Evolutionary conservation across 1,140 invertebrate species (phyloP), one percentile per base, ranked within the genome.

Genomic region (Carcinoscorpius rotundicauda): DNA sequence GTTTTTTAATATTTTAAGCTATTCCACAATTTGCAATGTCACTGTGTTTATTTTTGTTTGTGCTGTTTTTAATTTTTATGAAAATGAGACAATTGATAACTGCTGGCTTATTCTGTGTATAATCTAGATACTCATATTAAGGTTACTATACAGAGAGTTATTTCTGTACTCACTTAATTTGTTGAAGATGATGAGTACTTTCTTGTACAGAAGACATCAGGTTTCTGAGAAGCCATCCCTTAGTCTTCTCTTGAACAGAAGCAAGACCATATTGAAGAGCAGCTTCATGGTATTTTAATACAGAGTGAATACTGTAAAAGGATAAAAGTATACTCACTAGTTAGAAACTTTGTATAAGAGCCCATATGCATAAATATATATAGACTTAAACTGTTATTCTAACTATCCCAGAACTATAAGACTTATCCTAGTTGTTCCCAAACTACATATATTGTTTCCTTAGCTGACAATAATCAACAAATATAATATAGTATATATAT

Each of bases 191-290:
- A 10, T 77, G 75, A 2, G 81, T 74, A 72, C 82, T 78, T 66
- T 81, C 78, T 66, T 75, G 79, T 64, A 83, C 81, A 69, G 82
- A 82, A 60, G 79, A 78, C 61, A 88, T 78, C 6, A 89, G 71
- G 76, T 89, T 89, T 4, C 84, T 79, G 68, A 85, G 77, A 52
- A 90, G 78, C 86, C 86, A 90, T 64, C 82, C 76, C 65, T 87
- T 82, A 51, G 85, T 83, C 6, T 80, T 79, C 50, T 81, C 78
- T 74, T 83, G 82, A 0, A 88, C 80, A 62, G 80, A 77, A 56
- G 81, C 74, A 8, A 86, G 80, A 10, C 86, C 86, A 73, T 90
- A 90, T 60, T 82, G 79, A 67, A 80, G 81, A 53, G 84, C 80
- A 53, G 85, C 83, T 69, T 84, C 81, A 71, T 88, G 86, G 75